Evolutionary conservation across 1,140 invertebrate genomes (phyloP), one percentile per base, ranked within the genome.

Genomic region (Gryon sp.): DNA sequence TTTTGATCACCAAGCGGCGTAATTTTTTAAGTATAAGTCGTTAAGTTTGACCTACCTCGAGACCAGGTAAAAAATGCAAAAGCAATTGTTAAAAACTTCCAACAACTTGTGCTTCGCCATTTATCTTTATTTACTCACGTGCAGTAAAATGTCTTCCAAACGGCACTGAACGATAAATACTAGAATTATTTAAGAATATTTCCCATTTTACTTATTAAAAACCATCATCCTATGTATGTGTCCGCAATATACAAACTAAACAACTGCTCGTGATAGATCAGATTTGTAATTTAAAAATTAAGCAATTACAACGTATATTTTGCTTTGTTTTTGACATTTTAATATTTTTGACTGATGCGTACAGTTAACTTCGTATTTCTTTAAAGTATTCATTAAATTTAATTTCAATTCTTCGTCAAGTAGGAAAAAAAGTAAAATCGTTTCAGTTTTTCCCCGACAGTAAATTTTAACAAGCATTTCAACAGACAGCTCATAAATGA

Each of bases 51-150:
- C 45, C 45, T 63, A 63, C 32, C 2, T 12, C 32, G 26, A 41
- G 24, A 22, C n/a, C 22, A 15, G 4, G 5, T 63, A 41, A 63
- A 63, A 63, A 63, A 63, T 63, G 45, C 36, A 41, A 40, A 16
- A 0, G 45, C 46, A 52, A 63, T 63, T 52, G 48, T 63, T 30
- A 41, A 50, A 40, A 26, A n/a, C 26, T 48, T 7, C 22, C 2
- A n/a, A 3, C 46, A 22, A 20, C 18, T 19, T 15, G 46, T 11
- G 18, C 34, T 14, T 32, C 12, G 45, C 30, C 45, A 18, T 52
- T 60, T 63, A 32, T 63, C 59, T 36, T 52, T 63, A 63, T 63
- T 63, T 63, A 30, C 34, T 63, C 59, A 63, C 45, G 59, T 63
- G 59, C 36, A 63, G 36, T 32, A 52, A 52, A 63, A 52, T 11